These are phyloP conservation scores for Tachysurus vachellii DNA, from an alignment of 2,113 vertebrate species.

Conservation along the genomic window DNA sequence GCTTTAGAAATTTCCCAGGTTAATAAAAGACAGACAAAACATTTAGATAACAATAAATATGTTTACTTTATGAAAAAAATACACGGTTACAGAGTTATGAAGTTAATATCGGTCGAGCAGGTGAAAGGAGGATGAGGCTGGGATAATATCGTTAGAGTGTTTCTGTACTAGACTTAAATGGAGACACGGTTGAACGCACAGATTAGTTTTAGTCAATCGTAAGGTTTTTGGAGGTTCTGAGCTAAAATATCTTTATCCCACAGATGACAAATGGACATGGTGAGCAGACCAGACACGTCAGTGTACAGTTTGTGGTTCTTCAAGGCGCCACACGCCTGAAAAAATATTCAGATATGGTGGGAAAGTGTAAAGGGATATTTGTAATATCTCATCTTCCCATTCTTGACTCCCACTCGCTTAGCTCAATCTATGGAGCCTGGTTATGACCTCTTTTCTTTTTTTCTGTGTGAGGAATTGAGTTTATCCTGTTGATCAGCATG, in stretches of 20 bases:
- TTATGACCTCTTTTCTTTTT: not conserved
- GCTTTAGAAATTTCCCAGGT: not conserved
- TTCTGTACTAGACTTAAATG: not conserved
- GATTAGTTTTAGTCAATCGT: not conserved
- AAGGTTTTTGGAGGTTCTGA: not conserved
- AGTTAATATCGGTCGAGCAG: not conserved
- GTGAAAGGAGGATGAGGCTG: not conserved
- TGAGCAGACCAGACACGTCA: not conserved
- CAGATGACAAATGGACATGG: not conserved
- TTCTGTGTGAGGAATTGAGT: not conserved
- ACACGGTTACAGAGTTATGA: not conserved
- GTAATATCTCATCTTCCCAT: not conserved
- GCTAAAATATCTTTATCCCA: not conserved
- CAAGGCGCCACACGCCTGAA: slow-evolving; percentile 2
- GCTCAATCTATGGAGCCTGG: not conserved
- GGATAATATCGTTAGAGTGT: not conserved
- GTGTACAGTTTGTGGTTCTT: not conserved
- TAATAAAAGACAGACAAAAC: not conserved
- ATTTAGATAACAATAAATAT: not conserved
- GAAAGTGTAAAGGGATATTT: not conserved
- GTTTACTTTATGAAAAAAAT: not conserved
- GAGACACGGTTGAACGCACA: not conserved
- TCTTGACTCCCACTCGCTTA: not conserved
- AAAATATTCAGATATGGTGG: not conserved
- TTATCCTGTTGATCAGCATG: not conserved